Evolutionary conservation across 2,888 invertebrate genomes (phyloP), one percentile per base, ranked within the genome.

Genomic region (Dilophus febrilis): DNA sequence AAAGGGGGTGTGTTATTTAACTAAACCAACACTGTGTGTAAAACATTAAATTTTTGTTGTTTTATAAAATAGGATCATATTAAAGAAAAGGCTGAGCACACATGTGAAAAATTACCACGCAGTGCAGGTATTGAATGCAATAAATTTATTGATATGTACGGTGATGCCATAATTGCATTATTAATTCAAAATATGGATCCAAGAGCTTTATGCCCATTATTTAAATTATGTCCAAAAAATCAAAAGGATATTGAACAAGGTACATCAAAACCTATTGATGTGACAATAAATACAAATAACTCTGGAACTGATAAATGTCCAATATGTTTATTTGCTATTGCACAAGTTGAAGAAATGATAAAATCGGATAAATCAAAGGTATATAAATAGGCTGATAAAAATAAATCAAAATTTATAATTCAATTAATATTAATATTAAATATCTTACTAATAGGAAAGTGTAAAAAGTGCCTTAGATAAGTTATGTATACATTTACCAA

Each of bases 251-350:
- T 75, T 30, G 68, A 71, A 47, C 65, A 74, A 42, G 65, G 69
- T 47, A 56, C 66, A 43, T 55, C 56, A 2, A 41, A 45, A 33
- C 37, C 50, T 53, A 58, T 22, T 31, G 38, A 38, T 22, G 34
- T 34, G 2, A 34, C 34, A 18, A 34, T 34, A 6, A 34, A 34
- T 17, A 18, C 59, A 40, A 64, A 68, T 50, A 54, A 64, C 0
- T 58, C 64, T 17, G 71, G 74, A 38, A 76, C 78, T 49, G 70
- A 74, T 14, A 78, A 74, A 50, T 88, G 91, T 53, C 80, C 85
- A 2, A 63, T 91, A 8, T 92, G 92, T 53, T 66, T 90, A 43
- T 78, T 87, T 56, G 84, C 84, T 4, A 72, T 90, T 0, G 70
- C 75, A 42, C 74, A 84, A 58, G 61, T 88, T n/a, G 78, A 84